Conservation (phyloP, 64 coral and sea anemone species). For the Trachythela sp. region DNA sequence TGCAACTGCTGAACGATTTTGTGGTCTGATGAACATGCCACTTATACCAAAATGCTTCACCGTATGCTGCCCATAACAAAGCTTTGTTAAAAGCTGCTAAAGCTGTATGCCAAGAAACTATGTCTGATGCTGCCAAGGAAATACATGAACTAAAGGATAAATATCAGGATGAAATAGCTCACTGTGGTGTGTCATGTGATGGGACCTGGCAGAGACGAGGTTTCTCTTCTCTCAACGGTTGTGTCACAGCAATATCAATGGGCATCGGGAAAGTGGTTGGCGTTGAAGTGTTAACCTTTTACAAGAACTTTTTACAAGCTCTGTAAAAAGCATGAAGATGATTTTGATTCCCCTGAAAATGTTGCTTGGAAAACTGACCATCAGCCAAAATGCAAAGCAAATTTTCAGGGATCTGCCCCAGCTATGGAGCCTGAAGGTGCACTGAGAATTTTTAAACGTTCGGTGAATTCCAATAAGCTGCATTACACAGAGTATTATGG, state of each 20-base stretch:
- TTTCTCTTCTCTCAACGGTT: constrained; percentile 55
- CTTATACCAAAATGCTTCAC: not conserved
- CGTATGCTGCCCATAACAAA: constrained; percentile 39
- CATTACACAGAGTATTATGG: constrained; percentile 21
- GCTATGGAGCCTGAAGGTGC: constrained; percentile 41
- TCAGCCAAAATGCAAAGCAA: constrained; percentile 12
- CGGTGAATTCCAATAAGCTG: constrained; percentile 36
- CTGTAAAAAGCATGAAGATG: constrained; percentile 26
- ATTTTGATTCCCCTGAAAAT: not conserved
- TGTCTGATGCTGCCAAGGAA: constrained; percentile 35
- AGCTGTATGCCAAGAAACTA: constrained; percentile 32
- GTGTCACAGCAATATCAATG: constrained; percentile 45
- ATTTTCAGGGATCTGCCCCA: constrained; percentile 4
- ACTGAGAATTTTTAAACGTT: constrained; percentile 29
- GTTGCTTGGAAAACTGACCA: constrained; percentile 28
- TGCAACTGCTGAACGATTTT: constrained; percentile 41
- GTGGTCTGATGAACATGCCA: constrained; percentile 41
- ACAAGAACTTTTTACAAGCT: constrained; percentile 39
- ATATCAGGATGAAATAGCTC: constrained; percentile 21
- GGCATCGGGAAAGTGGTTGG: constrained; percentile 38
- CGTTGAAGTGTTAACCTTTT: constrained; percentile 33
- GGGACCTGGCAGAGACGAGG: constrained; percentile 61
- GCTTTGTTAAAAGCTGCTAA: constrained; percentile 23
- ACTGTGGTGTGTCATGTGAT: constrained; percentile 50
- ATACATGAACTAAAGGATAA: not conserved